These are phyloP conservation scores for Nothoprocta perdicaria DNA, from an alignment of 2,113 vertebrate genomes.

Conservation along the genomic window DNA sequence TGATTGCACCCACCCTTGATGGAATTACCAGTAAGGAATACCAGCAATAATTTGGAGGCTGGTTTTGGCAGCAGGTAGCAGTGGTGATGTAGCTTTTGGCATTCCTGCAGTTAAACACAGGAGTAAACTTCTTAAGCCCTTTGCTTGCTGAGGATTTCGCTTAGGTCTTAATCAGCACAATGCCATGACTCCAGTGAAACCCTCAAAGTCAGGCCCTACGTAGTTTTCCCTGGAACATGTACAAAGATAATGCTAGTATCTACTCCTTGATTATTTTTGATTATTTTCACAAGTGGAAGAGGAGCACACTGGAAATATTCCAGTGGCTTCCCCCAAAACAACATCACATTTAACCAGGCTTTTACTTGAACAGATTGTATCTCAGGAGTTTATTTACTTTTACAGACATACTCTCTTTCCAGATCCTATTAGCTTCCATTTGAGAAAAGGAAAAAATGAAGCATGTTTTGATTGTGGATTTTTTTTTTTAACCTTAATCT, in stretches of 20 bases:
- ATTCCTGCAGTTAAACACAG: neutral
- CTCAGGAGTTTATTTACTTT: constrained; percentile 31
- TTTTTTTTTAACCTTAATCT: constrained; percentile 39
- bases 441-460: neutral
- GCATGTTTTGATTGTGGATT: neutral
- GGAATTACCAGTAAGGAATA: constrained; percentile 35
- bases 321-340: neutral
- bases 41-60: neutral
- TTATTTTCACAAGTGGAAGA: neutral
- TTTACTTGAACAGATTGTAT: neutral
- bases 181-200: neutral
- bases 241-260: neutral
- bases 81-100: neutral
- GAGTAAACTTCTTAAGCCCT: neutral
- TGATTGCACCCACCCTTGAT: neutral
- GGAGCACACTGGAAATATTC: neutral
- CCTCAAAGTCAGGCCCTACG: neutral
- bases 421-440: constrained; percentile 17
- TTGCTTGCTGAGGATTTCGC: neutral
- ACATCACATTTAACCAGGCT: neutral
- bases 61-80: neutral
- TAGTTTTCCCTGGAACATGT: neutral
- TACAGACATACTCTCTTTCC: neutral
- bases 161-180: neutral
- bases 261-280: neutral